phyloP scores from a whole-genome alignment of 2,113 vertebrate species.

The Eretmochelys imbricata region DNA sequence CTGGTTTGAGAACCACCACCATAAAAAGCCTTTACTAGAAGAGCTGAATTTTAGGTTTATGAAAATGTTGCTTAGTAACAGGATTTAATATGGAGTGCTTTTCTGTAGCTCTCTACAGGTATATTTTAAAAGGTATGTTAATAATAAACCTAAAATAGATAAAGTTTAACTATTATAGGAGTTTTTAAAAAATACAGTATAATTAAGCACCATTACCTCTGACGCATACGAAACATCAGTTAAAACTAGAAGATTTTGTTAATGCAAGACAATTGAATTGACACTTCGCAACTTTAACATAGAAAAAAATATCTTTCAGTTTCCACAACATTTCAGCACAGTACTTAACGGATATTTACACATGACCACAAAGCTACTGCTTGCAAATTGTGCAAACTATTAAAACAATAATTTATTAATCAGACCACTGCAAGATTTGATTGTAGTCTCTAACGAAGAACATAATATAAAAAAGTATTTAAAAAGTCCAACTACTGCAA shows the following conservation, averaged over 20 bases:
- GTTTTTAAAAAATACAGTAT: accelerated
- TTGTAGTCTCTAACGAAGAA: neutral
- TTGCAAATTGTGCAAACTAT: neutral
- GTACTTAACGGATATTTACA: neutral
- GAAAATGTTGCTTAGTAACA: neutral
- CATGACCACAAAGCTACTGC: neutral
- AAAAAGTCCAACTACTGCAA: neutral
- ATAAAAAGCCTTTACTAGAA: neutral
- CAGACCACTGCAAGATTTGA: neutral
- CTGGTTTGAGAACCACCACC: neutral
- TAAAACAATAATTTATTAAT: neutral
- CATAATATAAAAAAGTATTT: neutral
- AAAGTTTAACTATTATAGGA: neutral
- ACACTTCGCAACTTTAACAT: neutral
- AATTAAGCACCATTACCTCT: neutral
- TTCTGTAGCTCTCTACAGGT: neutral
- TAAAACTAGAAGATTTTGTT: neutral
- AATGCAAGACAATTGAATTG: neutral
- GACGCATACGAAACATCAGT: neutral
- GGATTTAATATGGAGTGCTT: neutral
- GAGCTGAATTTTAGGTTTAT: neutral
- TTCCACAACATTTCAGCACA: neutral
- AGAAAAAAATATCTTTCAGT: neutral
- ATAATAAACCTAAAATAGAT: neutral
- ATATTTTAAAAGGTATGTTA: neutral